Base-by-base conservation (phyloP, 2,797 vertebrate genomes). In the Rhodeus uyekii region DNA sequence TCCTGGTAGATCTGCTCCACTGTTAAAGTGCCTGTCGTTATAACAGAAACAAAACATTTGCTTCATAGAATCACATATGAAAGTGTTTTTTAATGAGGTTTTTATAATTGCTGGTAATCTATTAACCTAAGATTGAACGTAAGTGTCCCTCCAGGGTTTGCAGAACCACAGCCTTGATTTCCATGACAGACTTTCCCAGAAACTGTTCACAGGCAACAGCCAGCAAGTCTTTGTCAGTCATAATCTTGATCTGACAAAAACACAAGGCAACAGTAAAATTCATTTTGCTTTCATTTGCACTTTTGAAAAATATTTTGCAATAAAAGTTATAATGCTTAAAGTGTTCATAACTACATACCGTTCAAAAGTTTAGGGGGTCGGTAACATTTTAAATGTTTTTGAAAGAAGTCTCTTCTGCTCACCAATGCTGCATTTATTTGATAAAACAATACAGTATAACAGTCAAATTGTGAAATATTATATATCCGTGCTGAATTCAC, bases 1-100 rank as follows among this genome's bases (percentile, higher is more conserved):
- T 99, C 98, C 92, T 97, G 97, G 87, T 98, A 99, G 88, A 98
- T 98, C 93, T 98, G 97, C 88, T 98, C 98, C 60, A 99, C 96
- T 0, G 97, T 99, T 90, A 98, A 88, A 2, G 97, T 98, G 1
- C 97, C 98, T 98, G 89, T 64, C 78, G 36, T 12, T 73, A 14
- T 86, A 9, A 81, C 13, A 67, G 27, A 63, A 76, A 27, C 24
- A 39, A 44, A 42, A 29, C 27, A 74, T 78, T 36, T 27, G 69
- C 13, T 3, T 64, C 5, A 81, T 24, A 19, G 14, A 73, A 63
- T n/a, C 53, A 18, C 50, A 60, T 13, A 4, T 58, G 8, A 8
- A 72, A 44, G 38, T 13, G 27, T n/a, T 38, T 61, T 74, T 53
- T 44, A 46, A 63, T 16, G 42, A 73, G 55, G 22, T 67, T 24